Evolutionary conservation across 2,888 invertebrate species (phyloP).

Genomic region (Tromatobia lineatoria): DNA sequence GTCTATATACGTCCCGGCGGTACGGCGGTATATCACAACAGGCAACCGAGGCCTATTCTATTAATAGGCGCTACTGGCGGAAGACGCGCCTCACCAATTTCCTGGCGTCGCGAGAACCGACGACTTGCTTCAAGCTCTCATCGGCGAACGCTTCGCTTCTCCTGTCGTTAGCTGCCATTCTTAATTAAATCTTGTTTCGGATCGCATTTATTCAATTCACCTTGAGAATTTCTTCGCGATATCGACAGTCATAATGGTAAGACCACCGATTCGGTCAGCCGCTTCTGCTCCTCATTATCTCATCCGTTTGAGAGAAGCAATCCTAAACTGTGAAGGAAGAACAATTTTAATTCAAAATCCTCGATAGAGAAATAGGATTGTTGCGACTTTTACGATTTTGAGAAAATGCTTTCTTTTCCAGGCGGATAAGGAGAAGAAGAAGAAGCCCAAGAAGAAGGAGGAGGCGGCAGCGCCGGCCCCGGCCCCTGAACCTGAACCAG

Average conservation of each 20-base stretch:
- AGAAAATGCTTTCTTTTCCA: constrained; percentile 81
- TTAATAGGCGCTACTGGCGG: constrained; percentile 71
- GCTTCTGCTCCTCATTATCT: neutral
- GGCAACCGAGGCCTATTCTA: constrained; percentile 76
- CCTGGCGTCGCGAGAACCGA: constrained; percentile 61
- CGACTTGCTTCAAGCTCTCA: constrained; percentile 55
- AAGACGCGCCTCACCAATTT: constrained; percentile 79
- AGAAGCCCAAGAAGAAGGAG: constrained; percentile 90
- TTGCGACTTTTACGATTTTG: neutral
- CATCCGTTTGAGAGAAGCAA: neutral
- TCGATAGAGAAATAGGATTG: neutral
- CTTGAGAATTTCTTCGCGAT: constrained; percentile 26
- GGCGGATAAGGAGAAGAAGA: constrained; percentile 98
- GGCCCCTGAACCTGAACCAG: constrained; percentile 90
- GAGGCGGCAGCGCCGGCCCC: constrained; percentile 90
- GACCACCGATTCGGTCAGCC: neutral
- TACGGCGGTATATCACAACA: constrained; percentile 41
- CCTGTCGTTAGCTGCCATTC: constrained; percentile 1
- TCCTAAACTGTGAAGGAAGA: constrained; percentile 2
- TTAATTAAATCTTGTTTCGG: constrained; percentile 21
- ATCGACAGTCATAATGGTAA: constrained; percentile 30
- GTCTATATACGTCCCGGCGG: constrained; percentile 72
- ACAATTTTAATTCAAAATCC: neutral
- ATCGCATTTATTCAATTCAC: constrained; percentile 11
- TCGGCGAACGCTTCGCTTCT: constrained; percentile 54